Conservation (phyloP, 2,797 vertebrate species). For the Cyprinella venusta region DNA sequence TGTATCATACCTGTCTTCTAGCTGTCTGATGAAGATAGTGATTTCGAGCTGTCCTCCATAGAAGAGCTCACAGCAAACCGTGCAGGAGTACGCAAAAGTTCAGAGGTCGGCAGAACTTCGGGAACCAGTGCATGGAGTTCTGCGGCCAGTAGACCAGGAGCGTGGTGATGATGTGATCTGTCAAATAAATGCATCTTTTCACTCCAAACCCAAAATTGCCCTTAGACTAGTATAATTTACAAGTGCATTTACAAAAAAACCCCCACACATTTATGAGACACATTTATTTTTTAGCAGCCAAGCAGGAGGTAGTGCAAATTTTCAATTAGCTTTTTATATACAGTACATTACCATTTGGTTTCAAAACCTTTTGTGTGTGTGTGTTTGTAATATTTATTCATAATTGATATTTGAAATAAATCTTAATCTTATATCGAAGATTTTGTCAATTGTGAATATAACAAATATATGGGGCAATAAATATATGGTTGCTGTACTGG, state of each 20-base stretch:
- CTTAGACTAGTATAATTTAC: not conserved
- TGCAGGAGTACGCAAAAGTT: constrained; percentile 45
- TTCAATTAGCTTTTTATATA: not conserved
- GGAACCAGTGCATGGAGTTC: constrained; percentile 67
- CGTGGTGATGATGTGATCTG: constrained; percentile 66
- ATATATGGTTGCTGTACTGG: not conserved
- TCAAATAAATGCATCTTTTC: constrained; percentile 13
- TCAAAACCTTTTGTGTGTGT: not conserved
- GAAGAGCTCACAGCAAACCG: constrained; percentile 65
- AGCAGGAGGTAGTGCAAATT: not conserved
- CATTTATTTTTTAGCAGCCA: not conserved
- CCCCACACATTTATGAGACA: too few species aligned
- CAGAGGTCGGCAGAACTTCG: constrained; percentile 57
- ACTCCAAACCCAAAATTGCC: not conserved
- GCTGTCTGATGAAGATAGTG: constrained; percentile 68
- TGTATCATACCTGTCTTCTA: constrained; percentile 39
- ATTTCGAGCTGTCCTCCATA: constrained; percentile 71
- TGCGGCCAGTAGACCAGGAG: constrained; percentile 55
- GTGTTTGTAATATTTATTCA: not conserved
- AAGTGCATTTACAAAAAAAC: not conserved
- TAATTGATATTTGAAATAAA: not conserved
- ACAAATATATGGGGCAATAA: not conserved
- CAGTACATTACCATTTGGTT: not conserved
- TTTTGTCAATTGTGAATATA: not conserved
- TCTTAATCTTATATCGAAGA: not conserved